phyloP scores from a whole-genome alignment of 1,140 invertebrate genomes.

The Drosophila trapezifrons region DNA sequence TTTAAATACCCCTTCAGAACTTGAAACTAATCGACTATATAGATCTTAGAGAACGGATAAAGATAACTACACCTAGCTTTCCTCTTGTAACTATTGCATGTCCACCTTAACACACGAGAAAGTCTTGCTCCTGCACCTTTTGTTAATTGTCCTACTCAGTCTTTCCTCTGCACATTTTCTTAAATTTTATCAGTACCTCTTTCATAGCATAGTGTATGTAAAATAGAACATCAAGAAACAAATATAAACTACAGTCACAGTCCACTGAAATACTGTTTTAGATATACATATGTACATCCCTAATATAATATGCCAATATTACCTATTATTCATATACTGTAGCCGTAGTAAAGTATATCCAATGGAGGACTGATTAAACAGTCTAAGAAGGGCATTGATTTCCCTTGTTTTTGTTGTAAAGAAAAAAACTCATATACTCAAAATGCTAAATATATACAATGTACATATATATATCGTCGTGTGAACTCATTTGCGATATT shows the following conservation, averaged over 20 bases:
- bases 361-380: slow-evolving; percentile 1
- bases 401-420: neutral
- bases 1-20: neutral
- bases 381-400: neutral
- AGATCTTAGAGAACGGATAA: neutral
- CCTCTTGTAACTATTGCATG: slow-evolving; percentile 13
- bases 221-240: neutral
- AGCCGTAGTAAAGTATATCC: slow-evolving; percentile 10
- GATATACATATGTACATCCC: neutral
- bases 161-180: slow-evolving; percentile 11
- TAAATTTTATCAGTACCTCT: neutral
- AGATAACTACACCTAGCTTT: neutral
- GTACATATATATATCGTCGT: slow-evolving; percentile 11
- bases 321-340: slow-evolving; percentile 18
- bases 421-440: slow-evolving; percentile 10
- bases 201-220: slow-evolving; percentile 1
- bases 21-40: neutral
- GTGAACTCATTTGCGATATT: slow-evolving; percentile 22
- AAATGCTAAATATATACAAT: slow-evolving; percentile 9
- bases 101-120: neutral
- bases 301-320: neutral
- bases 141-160: neutral
- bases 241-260: slow-evolving; percentile 9
- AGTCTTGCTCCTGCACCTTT: slow-evolving; percentile 14
- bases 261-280: slow-evolving; percentile 6